Base-by-base conservation (phyloP, 2,888 invertebrate species). In the Scaptomyza tumidula region DNA sequence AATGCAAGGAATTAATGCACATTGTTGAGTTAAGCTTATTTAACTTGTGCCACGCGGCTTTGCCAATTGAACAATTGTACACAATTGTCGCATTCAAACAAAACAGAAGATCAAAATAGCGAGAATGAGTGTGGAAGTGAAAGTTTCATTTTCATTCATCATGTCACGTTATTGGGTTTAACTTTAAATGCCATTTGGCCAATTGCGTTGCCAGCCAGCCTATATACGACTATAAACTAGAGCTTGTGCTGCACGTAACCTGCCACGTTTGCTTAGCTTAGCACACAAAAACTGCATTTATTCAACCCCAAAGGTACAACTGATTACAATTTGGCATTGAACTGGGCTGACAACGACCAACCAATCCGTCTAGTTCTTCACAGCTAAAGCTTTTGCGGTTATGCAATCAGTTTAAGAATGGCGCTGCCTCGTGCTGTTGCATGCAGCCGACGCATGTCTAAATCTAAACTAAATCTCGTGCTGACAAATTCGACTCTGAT, bases 91-190 rank as follows among this genome's bases (percentile, higher is more conserved):
- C 53, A 53, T 29, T 45, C 43, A 35, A 24, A 43, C 44, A 9
- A 60, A 33, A 50, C 19, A 19, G 2, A 19, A 19, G 24, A 24
- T 24, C 49, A 27, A 45, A 13, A 35, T 14, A 45, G 19, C 43
- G 3, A 48, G 10, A 33, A 27, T 24, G 14, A n/a, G 13, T 19
- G 24, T 19, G 3, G n/a, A 19, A 31, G 48, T 7, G n/a, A n/a
- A n/a, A n/a, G n/a, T n/a, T n/a, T n/a, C n/a, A n/a, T n/a, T n/a
- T n/a, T n/a, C n/a, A n/a, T n/a, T n/a, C n/a, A n/a, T 66, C 83
- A 75, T 71, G 83, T 84, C 84, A 88, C 84, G 86, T 88, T 80
- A 71, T 59, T 61, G 86, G 83, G 62, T 74, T 83, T 88, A 71
- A 71, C 73, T 83, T 78, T 60, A 79, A 83, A 82, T 77, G 67